Conservation (phyloP, 2,113 vertebrate genomes). For the Phylloscopus trochiloides region DNA sequence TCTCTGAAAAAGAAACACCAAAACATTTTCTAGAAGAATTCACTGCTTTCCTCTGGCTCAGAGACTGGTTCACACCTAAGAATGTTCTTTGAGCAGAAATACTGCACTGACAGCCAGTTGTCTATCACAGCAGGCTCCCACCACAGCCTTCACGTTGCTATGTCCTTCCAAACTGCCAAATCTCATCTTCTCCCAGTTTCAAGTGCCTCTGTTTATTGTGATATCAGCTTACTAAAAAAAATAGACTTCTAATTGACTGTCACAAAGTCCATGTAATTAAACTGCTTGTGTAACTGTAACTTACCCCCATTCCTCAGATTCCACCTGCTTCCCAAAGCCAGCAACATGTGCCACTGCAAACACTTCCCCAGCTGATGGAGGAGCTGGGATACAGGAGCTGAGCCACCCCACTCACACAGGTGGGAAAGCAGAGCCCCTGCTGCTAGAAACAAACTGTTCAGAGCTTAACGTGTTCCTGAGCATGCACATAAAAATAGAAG, state of each 20-base stretch:
- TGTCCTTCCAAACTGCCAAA: neutral
- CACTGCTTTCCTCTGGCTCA: neutral
- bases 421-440: neutral
- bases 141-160: accelerated
- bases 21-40: neutral
- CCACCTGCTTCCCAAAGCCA: neutral
- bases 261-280: neutral
- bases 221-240: neutral
- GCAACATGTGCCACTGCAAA: neutral
- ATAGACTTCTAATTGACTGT: neutral
- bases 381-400: neutral
- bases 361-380: neutral
- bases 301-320: neutral
- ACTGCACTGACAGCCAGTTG: neutral
- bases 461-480: neutral
- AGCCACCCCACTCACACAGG: neutral
- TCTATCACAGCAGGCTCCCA: neutral
- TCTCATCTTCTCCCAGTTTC: neutral
- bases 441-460: neutral
- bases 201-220: neutral
- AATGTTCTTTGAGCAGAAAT: neutral
- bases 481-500: neutral
- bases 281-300: neutral
- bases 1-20: neutral
- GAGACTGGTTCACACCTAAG: neutral